A percentile compares a stretch with the other conserved stretches of the same genome.
Conservation (phyloP, 2,888 invertebrate species). For the Drosophila lutescens region DNA sequence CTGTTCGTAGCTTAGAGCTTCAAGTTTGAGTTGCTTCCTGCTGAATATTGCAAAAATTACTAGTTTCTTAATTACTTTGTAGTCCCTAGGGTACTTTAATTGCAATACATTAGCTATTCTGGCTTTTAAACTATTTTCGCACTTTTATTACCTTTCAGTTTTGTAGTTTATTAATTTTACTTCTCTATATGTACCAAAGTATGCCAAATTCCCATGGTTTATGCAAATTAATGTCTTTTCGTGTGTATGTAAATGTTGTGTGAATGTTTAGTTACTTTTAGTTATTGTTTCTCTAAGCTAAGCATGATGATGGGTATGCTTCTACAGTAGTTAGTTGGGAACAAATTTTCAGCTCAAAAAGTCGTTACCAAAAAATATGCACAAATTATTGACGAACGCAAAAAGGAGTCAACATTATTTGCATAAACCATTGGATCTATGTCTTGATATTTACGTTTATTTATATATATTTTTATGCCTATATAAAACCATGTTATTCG, state of each 20-base stretch:
- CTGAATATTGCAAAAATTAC: constrained; percentile 3
- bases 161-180: constrained; percentile 7
- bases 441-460: constrained; percentile 62
- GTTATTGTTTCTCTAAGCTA: constrained; percentile 11
- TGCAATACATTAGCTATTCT: background rate
- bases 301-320: constrained; percentile 19
- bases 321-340: constrained; percentile 38
- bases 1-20: background rate
- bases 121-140: constrained; percentile 1
- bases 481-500: constrained; percentile 45
- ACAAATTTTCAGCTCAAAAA: constrained; percentile 72
- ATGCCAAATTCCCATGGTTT: constrained; percentile 69
- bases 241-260: constrained; percentile 28
- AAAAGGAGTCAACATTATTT: constrained; percentile 74
- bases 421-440: constrained; percentile 84
- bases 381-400: constrained; percentile 66
- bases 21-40: constrained; percentile 25
- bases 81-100: background rate
- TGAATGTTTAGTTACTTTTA: constrained; percentile 25
- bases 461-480: constrained; percentile 41
- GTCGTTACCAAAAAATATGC: constrained; percentile 82
- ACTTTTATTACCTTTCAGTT: constrained; percentile 10
- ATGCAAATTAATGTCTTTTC: constrained; percentile 72
- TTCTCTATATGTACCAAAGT: background rate
- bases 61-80: constrained; percentile 8